Conservation (phyloP, 2,888 invertebrate species). For the Muschampia plurimacula region DNA sequence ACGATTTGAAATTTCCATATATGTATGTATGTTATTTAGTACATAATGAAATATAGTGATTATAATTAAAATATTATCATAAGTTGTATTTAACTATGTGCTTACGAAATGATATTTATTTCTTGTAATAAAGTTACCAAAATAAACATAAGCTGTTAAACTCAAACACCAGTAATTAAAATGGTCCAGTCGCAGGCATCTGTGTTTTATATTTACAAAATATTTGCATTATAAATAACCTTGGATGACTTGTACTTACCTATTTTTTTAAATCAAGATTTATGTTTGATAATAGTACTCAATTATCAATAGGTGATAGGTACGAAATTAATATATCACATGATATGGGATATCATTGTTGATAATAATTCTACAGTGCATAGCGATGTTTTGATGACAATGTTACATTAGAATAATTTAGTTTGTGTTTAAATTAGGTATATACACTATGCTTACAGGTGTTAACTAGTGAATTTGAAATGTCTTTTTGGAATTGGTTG, state of each 20-base stretch:
- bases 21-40: no score
- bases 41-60: no score
- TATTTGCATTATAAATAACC: constrained; percentile 16
- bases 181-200: constrained; percentile 1
- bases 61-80: not conserved
- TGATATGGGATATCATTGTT: constrained; percentile 25
- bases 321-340: constrained; percentile 33
- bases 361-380: constrained; percentile 24
- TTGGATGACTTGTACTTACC: constrained; percentile 10
- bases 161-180: not conserved
- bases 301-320: constrained; percentile 34
- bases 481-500: constrained; percentile 55
- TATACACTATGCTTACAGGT: constrained; percentile 19
- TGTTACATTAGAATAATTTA: constrained; percentile 2
- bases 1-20: no score
- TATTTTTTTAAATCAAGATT: constrained; percentile 26
- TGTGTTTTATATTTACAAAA: constrained; percentile 12
- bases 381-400: constrained; percentile 16
- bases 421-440: not conserved
- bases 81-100: not conserved
- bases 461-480: constrained; percentile 46
- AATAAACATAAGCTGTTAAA: constrained; percentile 14
- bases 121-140: constrained; percentile 11
- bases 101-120: not conserved
- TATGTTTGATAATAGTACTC: constrained; percentile 37